Evolutionary conservation across 2,113 vertebrate genomes (phyloP).

Genomic region (Pachyramphus minor): DNA sequence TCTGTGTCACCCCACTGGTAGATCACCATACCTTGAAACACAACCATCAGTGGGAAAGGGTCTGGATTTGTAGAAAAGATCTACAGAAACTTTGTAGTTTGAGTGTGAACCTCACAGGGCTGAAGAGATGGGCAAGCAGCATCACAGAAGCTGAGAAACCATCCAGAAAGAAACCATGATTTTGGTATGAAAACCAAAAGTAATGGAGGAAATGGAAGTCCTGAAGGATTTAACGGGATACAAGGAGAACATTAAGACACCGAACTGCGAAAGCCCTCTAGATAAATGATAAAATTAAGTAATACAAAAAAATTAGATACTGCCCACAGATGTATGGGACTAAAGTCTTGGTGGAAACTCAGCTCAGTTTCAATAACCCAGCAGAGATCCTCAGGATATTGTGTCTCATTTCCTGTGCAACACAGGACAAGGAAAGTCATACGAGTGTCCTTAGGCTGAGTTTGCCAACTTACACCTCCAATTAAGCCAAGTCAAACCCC

Average conservation of each 20-base stretch:
- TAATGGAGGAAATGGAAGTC: background rate
- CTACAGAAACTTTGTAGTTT: background rate
- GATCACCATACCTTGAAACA: background rate
- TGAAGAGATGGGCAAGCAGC: background rate
- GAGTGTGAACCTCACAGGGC: background rate
- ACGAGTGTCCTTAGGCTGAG: background rate
- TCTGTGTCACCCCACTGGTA: background rate
- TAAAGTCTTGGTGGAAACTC: background rate
- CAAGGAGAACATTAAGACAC: background rate
- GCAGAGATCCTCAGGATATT: background rate
- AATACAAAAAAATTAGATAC: background rate
- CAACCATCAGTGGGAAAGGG: background rate
- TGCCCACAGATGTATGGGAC: background rate
- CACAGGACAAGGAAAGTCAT: background rate
- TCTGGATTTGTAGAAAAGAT: background rate
- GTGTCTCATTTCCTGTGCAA: background rate
- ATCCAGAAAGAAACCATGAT: fast-evolving
- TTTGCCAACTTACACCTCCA: background rate
- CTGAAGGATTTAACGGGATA: background rate
- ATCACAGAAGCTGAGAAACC: background rate
- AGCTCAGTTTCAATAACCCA: background rate
- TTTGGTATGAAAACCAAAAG: background rate
- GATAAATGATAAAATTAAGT: background rate
- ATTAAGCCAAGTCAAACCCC: background rate
- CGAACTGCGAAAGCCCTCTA: background rate